Evolutionary conservation across 1,140 invertebrate genomes (phyloP).

Genomic region (Cotesia chilonis): DNA sequence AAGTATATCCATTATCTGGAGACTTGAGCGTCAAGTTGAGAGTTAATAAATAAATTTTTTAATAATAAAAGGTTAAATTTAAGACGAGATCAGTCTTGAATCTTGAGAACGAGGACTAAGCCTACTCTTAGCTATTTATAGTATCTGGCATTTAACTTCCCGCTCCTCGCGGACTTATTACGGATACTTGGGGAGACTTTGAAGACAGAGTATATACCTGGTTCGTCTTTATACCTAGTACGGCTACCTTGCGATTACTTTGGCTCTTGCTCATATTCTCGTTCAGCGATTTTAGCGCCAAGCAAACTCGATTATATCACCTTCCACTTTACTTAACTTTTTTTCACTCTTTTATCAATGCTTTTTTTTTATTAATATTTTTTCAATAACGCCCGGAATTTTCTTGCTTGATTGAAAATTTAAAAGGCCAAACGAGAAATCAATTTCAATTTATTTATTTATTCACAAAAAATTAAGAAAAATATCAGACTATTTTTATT

Average conservation of each 20-base stretch:
- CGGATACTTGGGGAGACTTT: conserved; percentile 2
- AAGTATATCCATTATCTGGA: too few relatives aligned
- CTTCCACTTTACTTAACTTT: conserved; percentile 17
- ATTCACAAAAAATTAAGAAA: neutral
- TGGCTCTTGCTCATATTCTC: neutral
- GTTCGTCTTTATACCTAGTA: neutral
- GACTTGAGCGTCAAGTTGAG: neutral
- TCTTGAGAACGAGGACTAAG: too few relatives aligned
- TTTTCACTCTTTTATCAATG: neutral
- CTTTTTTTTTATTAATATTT: neutral
- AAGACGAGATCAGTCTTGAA: too few relatives aligned
- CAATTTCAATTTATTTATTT: neutral
- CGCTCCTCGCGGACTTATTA: conserved; percentile 3
- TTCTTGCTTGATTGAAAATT: conserved; percentile 26
- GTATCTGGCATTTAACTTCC: too few relatives aligned
- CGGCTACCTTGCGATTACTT: conserved; percentile 4
- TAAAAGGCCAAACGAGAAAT: neutral
- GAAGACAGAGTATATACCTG: neutral
- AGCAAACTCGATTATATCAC: conserved; percentile 20
- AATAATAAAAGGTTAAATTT: too few relatives aligned
- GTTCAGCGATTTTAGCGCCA: conserved; percentile 16
- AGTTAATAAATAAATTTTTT: conserved; percentile 4
- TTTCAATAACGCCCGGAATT: conserved; percentile 11
- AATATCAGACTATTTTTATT: neutral
- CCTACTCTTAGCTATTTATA: too few relatives aligned